Percentiles rank a stretch among this genome's conserved stretches.
Conservation (phyloP, 2,888 invertebrate genomes). For the Drosophila acutilabella region DNA sequence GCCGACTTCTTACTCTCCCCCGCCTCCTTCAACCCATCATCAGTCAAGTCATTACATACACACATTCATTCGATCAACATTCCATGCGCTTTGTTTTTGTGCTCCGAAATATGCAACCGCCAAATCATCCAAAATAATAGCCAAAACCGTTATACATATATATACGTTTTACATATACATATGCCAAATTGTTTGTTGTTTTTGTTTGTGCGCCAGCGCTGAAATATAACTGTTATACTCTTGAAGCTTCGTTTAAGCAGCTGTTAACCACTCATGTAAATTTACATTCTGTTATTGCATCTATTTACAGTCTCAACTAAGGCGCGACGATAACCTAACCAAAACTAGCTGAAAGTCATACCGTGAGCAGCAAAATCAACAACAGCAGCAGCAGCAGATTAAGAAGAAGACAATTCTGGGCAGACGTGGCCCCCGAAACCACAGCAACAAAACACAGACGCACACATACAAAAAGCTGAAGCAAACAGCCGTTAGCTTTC, state of each 20-base stretch:
- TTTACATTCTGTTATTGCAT: conserved; percentile 16
- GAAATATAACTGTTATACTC: conserved; percentile 39
- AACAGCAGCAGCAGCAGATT: conserved; percentile 31
- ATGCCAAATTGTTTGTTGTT: conserved; percentile 63
- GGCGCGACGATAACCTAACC: conserved; percentile 85
- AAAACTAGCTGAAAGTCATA: conserved; percentile 85
- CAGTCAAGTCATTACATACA: neutral
- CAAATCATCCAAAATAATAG: conserved; percentile 29
- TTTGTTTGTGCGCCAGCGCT: conserved; percentile 61
- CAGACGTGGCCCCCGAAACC: conserved; percentile 35
- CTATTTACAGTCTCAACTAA: conserved; percentile 83
- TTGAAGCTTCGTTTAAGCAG: neutral
- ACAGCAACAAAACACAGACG: conserved; percentile 18
- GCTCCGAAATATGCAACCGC: conserved; percentile 50
- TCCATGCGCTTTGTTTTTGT: conserved; percentile 51
- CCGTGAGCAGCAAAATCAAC: conserved; percentile 55
- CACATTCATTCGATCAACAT: conserved; percentile 26
- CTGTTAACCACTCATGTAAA: conserved; percentile 14
- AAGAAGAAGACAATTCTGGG: conserved; percentile 48
- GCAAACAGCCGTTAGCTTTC: conserved; percentile 46
- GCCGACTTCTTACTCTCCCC: neutral
- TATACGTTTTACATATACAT: conserved; percentile 14
- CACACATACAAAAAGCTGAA: conserved; percentile 44
- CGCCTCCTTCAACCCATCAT: conserved; percentile 7
- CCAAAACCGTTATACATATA: conserved; percentile 10